Percentiles rank a stretch among this genome's conserved stretches.
phyloP scores from a whole-genome alignment of 2,888 invertebrate genomes.

The Pseudanteris insignis region DNA sequence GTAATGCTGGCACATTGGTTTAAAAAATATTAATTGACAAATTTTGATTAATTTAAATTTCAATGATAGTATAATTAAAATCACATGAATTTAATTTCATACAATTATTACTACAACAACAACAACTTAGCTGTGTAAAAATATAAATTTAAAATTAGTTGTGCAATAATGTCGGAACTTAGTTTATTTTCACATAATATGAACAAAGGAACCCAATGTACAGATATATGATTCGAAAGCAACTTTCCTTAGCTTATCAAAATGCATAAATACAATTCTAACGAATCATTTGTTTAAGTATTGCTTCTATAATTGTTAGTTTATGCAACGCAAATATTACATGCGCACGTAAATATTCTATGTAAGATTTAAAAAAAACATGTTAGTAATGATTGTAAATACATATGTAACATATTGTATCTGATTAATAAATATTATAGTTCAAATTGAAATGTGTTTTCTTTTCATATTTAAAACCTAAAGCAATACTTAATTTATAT shows the following conservation, averaged over 20 bases:
- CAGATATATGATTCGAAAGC: conserved; percentile 22
- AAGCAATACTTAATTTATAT: too few relatives aligned
- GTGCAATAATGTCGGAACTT: conserved; percentile 27
- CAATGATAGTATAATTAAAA: conserved; percentile 4
- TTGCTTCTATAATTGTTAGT: conserved; percentile 34
- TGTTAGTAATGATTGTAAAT: conserved; percentile 38
- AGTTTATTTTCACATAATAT: conserved; percentile 7
- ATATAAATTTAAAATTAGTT: too few relatives aligned
- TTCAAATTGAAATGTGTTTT: conserved; percentile 18
- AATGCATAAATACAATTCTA: conserved; percentile 27
- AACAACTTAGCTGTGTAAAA: too few relatives aligned
- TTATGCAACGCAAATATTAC: conserved; percentile 35
- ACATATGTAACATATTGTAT: conserved; percentile 42
- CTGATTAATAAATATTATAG: conserved; percentile 35
- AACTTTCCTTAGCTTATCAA: conserved; percentile 14
- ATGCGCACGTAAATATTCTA: conserved; percentile 24
- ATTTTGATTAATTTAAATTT: conserved; percentile 10
- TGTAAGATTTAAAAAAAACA: conserved; percentile 29
- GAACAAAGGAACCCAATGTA: conserved; percentile 26
- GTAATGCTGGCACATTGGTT: conserved; percentile 17
- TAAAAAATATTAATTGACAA: conserved; percentile 7
- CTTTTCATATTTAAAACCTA: background rate
- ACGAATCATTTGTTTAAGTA: conserved; percentile 30
- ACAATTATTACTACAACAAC: too few relatives aligned
- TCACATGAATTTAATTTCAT: background rate